phyloP scores from a whole-genome alignment of 2,888 invertebrate genomes.

The Mactromeris polynyma region DNA sequence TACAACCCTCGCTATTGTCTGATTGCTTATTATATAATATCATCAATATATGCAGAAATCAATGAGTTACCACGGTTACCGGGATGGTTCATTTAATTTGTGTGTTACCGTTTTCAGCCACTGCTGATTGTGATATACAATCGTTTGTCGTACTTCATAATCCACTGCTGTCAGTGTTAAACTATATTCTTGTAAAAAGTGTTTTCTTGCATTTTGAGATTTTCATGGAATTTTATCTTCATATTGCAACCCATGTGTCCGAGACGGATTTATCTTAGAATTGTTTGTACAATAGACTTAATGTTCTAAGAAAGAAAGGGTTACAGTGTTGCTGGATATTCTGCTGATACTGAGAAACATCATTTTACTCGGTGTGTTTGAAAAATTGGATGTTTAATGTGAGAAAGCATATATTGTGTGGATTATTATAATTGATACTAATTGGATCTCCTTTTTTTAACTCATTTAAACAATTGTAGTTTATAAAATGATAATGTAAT shows the following conservation, averaged over 20 bases:
- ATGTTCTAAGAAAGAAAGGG: not conserved
- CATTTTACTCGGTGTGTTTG: not conserved
- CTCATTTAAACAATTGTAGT: not conserved
- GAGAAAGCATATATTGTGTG: not conserved
- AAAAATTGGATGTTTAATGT: not conserved
- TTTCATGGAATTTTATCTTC: not conserved
- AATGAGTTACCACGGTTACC: not conserved
- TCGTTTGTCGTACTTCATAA: not conserved
- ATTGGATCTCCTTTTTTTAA: not conserved
- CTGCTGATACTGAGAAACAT: not conserved
- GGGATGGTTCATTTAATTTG: not conserved
- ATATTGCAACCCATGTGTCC: not conserved
- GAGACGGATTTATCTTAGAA: not conserved
- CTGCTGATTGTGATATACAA: not conserved
- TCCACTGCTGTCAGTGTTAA: not conserved
- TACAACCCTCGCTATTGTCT: conserved; percentile 15
- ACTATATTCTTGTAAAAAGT: not conserved
- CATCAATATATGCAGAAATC: conserved; percentile 31
- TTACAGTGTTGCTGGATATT: not conserved
- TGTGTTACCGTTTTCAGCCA: not conserved
- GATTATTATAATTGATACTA: not conserved
- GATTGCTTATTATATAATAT: conserved; percentile 37
- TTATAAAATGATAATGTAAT: not conserved
- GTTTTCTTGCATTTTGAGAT: not conserved
- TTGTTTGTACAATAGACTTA: not conserved